Conservation (phyloP, 2,797 vertebrate species). For the Crenichthys baileyi region DNA sequence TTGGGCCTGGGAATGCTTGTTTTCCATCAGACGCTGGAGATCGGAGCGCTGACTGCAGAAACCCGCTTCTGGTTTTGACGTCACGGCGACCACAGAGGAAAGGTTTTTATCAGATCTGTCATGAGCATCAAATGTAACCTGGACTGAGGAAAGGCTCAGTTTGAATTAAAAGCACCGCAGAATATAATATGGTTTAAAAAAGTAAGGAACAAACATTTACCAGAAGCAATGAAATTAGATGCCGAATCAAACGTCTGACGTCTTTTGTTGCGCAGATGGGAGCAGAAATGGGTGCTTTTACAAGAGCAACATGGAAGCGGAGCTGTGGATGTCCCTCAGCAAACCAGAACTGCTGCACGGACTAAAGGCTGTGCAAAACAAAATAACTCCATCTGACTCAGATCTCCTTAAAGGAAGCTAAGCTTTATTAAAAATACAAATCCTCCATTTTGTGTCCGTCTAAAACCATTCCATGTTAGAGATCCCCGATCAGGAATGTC, state of each 20-base stretch:
- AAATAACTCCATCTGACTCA: no score
- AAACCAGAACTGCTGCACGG: neutral
- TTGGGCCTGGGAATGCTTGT: constrained; percentile 9
- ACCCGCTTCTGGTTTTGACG: constrained; percentile 5
- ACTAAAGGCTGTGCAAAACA: no score
- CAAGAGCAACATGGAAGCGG: no score
- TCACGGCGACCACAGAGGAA: constrained; percentile 31
- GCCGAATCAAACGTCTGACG: neutral
- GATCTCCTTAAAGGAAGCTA: no score
- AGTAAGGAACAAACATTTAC: neutral
- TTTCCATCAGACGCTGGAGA: constrained; percentile 24
- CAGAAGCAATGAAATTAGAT: neutral
- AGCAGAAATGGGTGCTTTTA: neutral
- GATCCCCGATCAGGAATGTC: constrained; percentile 32
- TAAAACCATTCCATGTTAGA: neutral
- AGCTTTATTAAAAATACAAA: no score
- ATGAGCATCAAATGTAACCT: neutral
- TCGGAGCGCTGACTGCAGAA: constrained; percentile 3
- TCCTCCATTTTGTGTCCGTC: neutral
- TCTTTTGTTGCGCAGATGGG: no score
- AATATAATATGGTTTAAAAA: neutral
- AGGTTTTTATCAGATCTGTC: constrained; percentile 17
- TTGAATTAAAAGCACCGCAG: neutral
- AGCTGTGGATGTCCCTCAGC: no score
- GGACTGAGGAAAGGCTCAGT: neutral